phyloP scores from a whole-genome alignment of 2,888 invertebrate species.

The Phasia obesa region DNA sequence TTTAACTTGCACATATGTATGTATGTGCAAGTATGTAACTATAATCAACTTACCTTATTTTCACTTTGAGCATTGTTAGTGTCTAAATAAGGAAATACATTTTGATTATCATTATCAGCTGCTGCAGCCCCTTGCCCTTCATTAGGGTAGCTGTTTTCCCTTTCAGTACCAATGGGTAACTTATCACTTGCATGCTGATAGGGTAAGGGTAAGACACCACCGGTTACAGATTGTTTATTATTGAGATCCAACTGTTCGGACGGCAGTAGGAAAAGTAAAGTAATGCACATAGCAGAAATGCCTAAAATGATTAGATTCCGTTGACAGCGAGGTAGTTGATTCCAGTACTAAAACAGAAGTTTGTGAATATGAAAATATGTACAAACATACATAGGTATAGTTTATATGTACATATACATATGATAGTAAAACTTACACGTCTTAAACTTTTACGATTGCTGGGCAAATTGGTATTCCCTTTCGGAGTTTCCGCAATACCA shows the following conservation, averaged over 20 bases:
- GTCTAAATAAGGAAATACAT: neutral
- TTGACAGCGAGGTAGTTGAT: slow-evolving; percentile 92
- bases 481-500: slow-evolving; percentile 70
- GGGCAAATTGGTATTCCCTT: slow-evolving; percentile 64
- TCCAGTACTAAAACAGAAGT: slow-evolving; percentile 87
- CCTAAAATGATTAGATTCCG: slow-evolving; percentile 89
- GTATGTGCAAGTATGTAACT: too few relatives aligned
- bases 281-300: slow-evolving; percentile 84
- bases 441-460: slow-evolving; percentile 79
- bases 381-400: too few relatives aligned
- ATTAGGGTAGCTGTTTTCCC: slow-evolving; percentile 23
- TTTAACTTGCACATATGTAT: too few relatives aligned
- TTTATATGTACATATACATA: neutral
- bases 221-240: slow-evolving; percentile 36
- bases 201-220: slow-evolving; percentile 29
- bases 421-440: slow-evolving; percentile 75
- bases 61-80: slow-evolving; percentile 28
- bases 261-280: slow-evolving; percentile 85
- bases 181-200: slow-evolving; percentile 19
- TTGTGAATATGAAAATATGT: neutral
- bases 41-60: slow-evolving; percentile 54
- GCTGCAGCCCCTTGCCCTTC: neutral
- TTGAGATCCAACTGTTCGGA: slow-evolving; percentile 76
- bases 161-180: neutral
- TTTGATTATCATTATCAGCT: slow-evolving; percentile 23